phyloP scores from a whole-genome alignment of 2,113 vertebrate genomes.

The Petaurus breviceps region DNA sequence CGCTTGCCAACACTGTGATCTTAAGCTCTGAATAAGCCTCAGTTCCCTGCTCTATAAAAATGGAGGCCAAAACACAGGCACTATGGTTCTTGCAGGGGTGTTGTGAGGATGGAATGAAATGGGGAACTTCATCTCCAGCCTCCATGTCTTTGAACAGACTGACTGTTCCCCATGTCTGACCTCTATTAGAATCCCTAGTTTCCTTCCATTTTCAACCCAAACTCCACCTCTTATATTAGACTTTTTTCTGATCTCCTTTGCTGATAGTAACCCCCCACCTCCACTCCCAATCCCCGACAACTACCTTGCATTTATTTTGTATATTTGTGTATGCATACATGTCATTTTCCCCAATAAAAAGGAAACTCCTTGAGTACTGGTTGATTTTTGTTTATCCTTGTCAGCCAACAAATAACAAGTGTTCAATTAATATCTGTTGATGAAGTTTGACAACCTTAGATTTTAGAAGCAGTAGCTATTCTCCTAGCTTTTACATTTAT shows the following conservation, averaged over 20 bases:
- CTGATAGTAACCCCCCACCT: too few relatives aligned
- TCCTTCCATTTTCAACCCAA: background rate
- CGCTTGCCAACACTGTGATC: too few relatives aligned
- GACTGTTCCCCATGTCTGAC: too few relatives aligned
- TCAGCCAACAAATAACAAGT: background rate
- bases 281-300: background rate
- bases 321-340: background rate
- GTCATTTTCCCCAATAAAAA: background rate
- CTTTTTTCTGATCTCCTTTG: too few relatives aligned
- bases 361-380: background rate
- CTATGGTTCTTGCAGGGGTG: too few relatives aligned
- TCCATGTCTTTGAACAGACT: background rate
- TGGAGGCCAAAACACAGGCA: too few relatives aligned
- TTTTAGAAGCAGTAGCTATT: background rate
- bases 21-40: too few relatives aligned
- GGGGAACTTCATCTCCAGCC: too few relatives aligned
- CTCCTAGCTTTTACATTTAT: background rate
- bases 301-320: background rate
- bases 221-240: background rate
- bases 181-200: background rate
- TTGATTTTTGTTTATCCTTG: background rate
- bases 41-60: too few relatives aligned
- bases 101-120: too few relatives aligned
- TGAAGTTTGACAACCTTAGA: background rate
- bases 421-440: background rate